Base-by-base conservation (phyloP, 2,797 vertebrate species). In the Epinephelus malabaricus region DNA sequence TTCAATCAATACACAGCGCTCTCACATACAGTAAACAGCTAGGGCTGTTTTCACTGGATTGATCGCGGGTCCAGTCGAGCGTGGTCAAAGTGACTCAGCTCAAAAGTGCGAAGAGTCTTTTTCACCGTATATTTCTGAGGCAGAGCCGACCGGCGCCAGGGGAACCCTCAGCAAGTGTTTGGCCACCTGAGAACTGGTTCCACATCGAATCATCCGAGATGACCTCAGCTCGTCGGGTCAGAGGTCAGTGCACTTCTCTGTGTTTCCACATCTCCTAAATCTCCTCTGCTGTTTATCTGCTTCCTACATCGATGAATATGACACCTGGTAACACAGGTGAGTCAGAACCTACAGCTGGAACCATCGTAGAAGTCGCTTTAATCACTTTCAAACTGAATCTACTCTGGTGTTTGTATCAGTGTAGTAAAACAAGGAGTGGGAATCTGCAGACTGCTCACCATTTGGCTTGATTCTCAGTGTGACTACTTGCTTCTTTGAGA, bases 1-100 rank as follows among this genome's bases (percentile, higher is more conserved):
- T 83, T 82, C 56, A 87, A 87, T 92, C 80, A 81, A 92, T 88
- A 78, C 17, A 81, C 74, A 86, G 68, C 68, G 82, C 67, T 84
- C 84, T 77, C 69, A 75, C 68, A 84, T 81, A 79, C 69, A 83
- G 82, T 86, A 88, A 91, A 82, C 79, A 86, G 34, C 1, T 10
- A n/a, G 45, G 67, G 82, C 73, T 77, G 74, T 75, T 89, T 82
- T 81, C 84, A 82, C 73, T 73, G 69, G 59, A 86, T 85, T 69
- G 82, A 88, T 86, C 80, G 71, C 15, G n/a, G 74, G 63, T 86
- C 78, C 84, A 86, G 81, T 67, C 82, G 34, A 75, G 79, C 53
- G 76, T 56, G 76, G 59, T 50, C 74, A 69, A 75, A 78, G 69
- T 51, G 67, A 78, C 80, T 81, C 81, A 65, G 76, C 82, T 80